Conservation (phyloP, 2,888 invertebrate species). For the Drosophila neotestacea region DNA sequence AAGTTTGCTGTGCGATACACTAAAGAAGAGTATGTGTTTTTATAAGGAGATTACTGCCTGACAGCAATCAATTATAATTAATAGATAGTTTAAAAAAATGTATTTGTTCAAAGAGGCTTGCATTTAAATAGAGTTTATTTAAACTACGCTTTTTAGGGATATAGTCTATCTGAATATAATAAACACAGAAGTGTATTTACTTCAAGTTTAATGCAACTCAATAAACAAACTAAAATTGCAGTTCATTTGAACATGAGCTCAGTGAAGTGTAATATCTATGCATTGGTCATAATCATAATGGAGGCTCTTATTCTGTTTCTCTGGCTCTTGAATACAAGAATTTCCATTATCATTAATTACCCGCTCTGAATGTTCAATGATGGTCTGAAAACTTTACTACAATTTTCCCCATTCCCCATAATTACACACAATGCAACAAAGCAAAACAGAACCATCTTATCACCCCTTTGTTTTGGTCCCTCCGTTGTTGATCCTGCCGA, state of each 20-base stretch:
- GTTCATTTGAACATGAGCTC: conserved; percentile 17
- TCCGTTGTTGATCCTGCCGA: not conserved
- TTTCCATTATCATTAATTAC: conserved; percentile 57
- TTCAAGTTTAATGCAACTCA: not conserved
- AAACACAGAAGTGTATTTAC: too few species aligned
- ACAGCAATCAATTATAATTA: conserved; percentile 2
- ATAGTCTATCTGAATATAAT: too few species aligned
- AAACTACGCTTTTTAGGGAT: too few species aligned
- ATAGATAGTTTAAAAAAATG: not conserved
- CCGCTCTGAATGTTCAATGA: conserved; percentile 39
- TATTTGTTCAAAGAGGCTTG: too few species aligned
- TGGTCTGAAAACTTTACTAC: conserved; percentile 50
- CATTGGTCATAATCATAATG: conserved; percentile 29
- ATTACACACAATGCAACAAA: conserved; percentile 64
- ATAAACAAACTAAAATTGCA: conserved; percentile 1
- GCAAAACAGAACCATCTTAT: conserved; percentile 16
- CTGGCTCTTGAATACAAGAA: conserved; percentile 30
- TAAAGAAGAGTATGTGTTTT: not conserved
- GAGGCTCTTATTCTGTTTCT: conserved; percentile 21
- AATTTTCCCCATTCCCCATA: conserved; percentile 50
- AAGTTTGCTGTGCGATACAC: not conserved
- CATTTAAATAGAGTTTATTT: too few species aligned
- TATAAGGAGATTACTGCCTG: not conserved
- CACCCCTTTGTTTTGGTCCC: not conserved
- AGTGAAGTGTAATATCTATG: conserved; percentile 34